Base-by-base conservation (phyloP, 2,113 vertebrate genomes). In the Helogale parvula region DNA sequence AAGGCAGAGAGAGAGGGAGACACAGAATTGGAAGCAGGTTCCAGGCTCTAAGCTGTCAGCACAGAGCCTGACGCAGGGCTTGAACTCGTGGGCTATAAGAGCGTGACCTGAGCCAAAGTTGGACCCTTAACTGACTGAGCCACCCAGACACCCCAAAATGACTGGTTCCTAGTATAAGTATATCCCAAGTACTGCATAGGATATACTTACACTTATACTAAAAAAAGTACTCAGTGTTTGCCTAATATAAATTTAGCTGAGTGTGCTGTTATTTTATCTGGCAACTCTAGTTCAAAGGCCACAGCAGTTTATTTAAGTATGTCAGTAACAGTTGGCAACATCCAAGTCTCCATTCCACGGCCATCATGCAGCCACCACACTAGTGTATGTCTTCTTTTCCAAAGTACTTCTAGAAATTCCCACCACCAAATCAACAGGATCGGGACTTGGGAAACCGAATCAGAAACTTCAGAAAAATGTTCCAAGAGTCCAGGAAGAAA, bases 381-480 rank as follows among this genome's bases (percentile, higher is more conserved):
- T 86, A 88, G 23, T 1, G n/a, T 12, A 98, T 99, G 99, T 98
- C 99, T 47, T 99, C 99, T 16, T 98, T 99, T 98, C 99, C 99
- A 95, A 99, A 99, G 98, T 99, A 50, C 99, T 99, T 66, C 99
- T 99, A 90, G 97, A 98, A 88, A 99, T 99, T 97, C 99, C 99
- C 13, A 99, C 99, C 90, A 98, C 98, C 94, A 99, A 99, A 95
- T 99, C 99, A 3, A 99, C 99, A 0, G 99, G 99, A 14, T 99
- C 99, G 10, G 98, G 99, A 79, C 99, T 99, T 98, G 98, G 99
- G 97, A 99, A 99, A 69, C 98, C 99, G 85, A 99, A 99, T 98
- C 99, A 99, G 96, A 99, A 99, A 98, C 99, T 99, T 57, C 99
- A 99, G 89, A 99, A 99, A 97, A 97, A 99, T 99, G 96, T 99